Percentiles rank a stretch among this genome's conserved stretches.
phyloP scores from a whole-genome alignment of 2,797 vertebrate genomes.

The Trachurus trachurus region DNA sequence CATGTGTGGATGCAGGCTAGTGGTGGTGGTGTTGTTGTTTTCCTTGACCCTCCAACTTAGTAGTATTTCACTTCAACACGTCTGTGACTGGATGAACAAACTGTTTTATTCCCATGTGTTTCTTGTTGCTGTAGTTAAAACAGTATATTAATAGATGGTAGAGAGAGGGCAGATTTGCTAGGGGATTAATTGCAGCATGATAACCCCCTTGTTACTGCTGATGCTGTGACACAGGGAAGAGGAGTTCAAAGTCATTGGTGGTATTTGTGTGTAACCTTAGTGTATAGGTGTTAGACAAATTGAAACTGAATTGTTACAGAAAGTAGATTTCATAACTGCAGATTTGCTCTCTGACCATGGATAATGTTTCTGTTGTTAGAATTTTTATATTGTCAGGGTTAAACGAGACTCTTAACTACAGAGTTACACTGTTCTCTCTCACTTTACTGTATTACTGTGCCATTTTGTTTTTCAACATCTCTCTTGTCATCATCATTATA shows the following conservation, averaged over 20 bases:
- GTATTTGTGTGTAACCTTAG: too few relatives aligned
- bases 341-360: slow-evolving; percentile 30
- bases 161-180: neutral
- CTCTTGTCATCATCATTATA: slow-evolving; percentile 49
- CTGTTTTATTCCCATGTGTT: too few relatives aligned
- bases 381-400: slow-evolving; percentile 63
- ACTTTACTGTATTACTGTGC: slow-evolving; percentile 51
- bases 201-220: neutral
- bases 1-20: too few relatives aligned
- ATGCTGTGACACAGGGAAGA: neutral
- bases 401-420: slow-evolving; percentile 60
- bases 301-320: too few relatives aligned
- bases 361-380: slow-evolving; percentile 58
- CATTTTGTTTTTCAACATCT: slow-evolving; percentile 54
- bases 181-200: too few relatives aligned
- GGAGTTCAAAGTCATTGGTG: neutral
- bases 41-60: too few relatives aligned
- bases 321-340: neutral
- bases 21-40: too few relatives aligned
- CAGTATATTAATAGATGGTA: neutral
- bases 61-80: too few relatives aligned
- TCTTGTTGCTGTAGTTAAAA: neutral
- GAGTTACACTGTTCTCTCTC: slow-evolving; percentile 40
- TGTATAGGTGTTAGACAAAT: too few relatives aligned
- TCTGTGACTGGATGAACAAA: too few relatives aligned